Evolutionary conservation across 2,797 vertebrate genomes (phyloP), one percentile per base, ranked within the genome.

Genomic region (Siniperca undulata): DNA sequence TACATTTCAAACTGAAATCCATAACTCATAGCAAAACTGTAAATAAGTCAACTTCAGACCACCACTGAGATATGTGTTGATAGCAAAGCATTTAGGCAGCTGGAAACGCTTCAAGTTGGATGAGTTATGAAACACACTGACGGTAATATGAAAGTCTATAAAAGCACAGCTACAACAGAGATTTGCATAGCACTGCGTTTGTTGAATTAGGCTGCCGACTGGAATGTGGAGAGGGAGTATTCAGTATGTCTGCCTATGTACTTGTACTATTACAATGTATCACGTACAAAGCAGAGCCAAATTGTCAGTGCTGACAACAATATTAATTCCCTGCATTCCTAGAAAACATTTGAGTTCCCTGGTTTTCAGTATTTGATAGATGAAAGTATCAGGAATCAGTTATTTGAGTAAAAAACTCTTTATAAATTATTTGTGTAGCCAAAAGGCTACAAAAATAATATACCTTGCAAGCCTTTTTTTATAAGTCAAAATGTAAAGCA

Each of bases 11-110:
- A 80, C 14, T 36, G 59, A 70, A 62, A 61, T 27, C 14, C 22
- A 72, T 86, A 82, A 82, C 46, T 89, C 75, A 76, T 6, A 19
- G 36, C 13, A 34, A 72, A 20, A 74, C 24, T 58, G 69, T 83
- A 79, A 87, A 86, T 70, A 66, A 72, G 72, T 73, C 12, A 68
- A 62, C 56, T 48, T 65, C 52, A 65, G 81, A 86, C 80, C 87
- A 81, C 78, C 69, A 1, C 20, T 3, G 85, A 86, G 81, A 77
- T 50, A 69, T 62, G 36, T 77, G 52, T 81, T 69, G 79, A 65
- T 13, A 60, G 53, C 16, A 70, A 65, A 61, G 68, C 72, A 52
- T 77, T 78, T 61, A 75, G 74, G 74, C 52, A 79, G 70, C 58
- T 81, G 87, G 73, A 85, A 53, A 64, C 3, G 7, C 36, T 74